Base-by-base conservation (phyloP, 2,888 invertebrate genomes). In the Meloe dianella region DNA sequence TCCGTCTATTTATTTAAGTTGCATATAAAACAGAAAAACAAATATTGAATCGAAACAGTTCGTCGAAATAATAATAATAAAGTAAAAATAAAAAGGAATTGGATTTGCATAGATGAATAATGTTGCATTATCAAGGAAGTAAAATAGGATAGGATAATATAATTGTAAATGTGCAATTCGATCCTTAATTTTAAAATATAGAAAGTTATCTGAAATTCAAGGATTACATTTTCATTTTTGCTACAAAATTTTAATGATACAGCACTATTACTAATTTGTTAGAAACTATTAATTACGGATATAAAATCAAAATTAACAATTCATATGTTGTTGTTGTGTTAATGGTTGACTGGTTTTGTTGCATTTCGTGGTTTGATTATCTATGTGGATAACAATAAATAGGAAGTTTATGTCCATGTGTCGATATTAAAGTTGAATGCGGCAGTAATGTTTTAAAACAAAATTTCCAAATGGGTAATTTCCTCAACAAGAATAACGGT, bases 51-150 rank as follows among this genome's bases (percentile, higher is more conserved):
- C 0, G 47, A 22, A 20, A 47, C 20, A 47, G 47, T 47, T 20
- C 8, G 20, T 20, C 20, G 47, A 17, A 38, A 41, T 12, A 17
- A 41, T 17, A n/a, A 17, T 5, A 3, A 20, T 47, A 47, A 22
- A 47, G 47, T 47, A n/a, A n/a, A n/a, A n/a, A n/a, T n/a, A n/a
- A 47, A 47, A 47, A 47, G 47, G 47, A 47, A 20, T 20, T 47
- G 9, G 9, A n/a, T 47, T 47, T 20, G 20, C 47, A 41, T 41
- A 17, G 41, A n/a, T 17, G 41, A 41, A 47, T 47, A 47, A 56
- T 29, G 41, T 38, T 29, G 38, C n/a, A 63, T 63, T 41, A 17
- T 22, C 27, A 2, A 47, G 47, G 47, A 47, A 47, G 47, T 47
- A 41, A 22, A 47, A 47, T 20, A 20, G 47, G 47, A n/a, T n/a